Conservation (phyloP, 2,888 invertebrate species). For the Cancer borealis region DNA sequence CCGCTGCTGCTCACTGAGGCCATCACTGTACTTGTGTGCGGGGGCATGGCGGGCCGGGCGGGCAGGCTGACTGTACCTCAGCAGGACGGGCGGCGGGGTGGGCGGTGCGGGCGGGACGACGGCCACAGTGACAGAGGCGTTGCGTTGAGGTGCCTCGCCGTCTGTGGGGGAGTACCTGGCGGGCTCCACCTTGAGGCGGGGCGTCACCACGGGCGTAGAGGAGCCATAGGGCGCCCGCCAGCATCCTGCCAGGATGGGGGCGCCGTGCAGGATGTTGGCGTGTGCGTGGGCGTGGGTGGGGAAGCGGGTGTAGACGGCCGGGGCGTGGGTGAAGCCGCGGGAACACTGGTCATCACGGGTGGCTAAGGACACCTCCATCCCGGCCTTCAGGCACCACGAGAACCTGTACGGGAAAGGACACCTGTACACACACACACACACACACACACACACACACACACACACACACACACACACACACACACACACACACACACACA, state of each 20-base stretch:
- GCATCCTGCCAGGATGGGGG: constrained; percentile 4
- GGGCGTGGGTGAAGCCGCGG: background rate
- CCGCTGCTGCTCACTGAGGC: background rate
- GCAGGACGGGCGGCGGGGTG: background rate
- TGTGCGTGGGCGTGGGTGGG: background rate
- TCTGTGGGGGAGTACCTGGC: background rate
- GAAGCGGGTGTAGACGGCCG: background rate
- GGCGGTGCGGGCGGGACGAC: background rate
- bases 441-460: constrained; percentile 20
- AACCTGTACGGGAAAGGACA: constrained; percentile 23
- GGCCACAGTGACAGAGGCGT: background rate
- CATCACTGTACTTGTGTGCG: background rate
- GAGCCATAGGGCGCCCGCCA: background rate
- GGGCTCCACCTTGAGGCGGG: background rate
- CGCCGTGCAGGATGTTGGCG: background rate
- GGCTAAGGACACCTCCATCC: constrained; percentile 62
- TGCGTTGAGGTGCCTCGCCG: background rate
- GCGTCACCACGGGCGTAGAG: background rate
- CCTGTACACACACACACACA: background rate
- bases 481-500: background rate
- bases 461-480: background rate
- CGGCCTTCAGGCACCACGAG: constrained; percentile 51
- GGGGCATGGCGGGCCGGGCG: background rate
- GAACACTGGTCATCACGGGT: background rate
- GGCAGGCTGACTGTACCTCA: background rate